Base-by-base conservation (phyloP, 2,113 vertebrate species). In the Catharus fuscescens region DNA sequence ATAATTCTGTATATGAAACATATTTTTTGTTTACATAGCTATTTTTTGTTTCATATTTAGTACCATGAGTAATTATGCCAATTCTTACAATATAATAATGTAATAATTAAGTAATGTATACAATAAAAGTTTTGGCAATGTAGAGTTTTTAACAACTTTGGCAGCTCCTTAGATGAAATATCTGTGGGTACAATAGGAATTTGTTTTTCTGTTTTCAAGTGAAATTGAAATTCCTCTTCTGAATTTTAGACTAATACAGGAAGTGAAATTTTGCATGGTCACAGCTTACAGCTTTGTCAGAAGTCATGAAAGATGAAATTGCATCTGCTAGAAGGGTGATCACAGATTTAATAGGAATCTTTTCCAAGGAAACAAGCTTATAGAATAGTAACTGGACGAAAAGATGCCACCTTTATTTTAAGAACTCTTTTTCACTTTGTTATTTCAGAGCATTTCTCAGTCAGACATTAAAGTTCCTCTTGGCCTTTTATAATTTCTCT, bases 161-260 rank as follows among this genome's bases (percentile, higher is more conserved):
- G 44, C n/a, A 73, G 47, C 23, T 89, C 16, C 36, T 73, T 48
- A 70, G 9, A 9, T 57, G 24, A 65, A 40, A 47, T 64, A 54
- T 40, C 44, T 86, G 14, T 78, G 48, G 12, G 25, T 64, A 6
- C 14, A 87, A 73, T 57, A 52, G 32, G 9, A 79, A 57, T 85
- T 88, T 67, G 2, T 56, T 96, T 77, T 89, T 74, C 45, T 88
- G 20, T 83, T 95, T 96, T 81, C 11, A 54, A 32, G n/a, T 69
- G 40, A 78, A 74, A 73, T 60, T 56, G 29, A 42, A 85, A 76
- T 72, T 88, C 2, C 4, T 79, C 9, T 82, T 76, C 34, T 65
- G 29, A 59, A 57, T 80, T 90, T 70, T 72, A 47, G n/a, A 34
- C 18, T 38, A 29, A 20, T 93, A 69, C 14, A 32, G 76, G 34